Base-by-base conservation (phyloP, 2,113 vertebrate genomes). In the Willisornis vidua region DNA sequence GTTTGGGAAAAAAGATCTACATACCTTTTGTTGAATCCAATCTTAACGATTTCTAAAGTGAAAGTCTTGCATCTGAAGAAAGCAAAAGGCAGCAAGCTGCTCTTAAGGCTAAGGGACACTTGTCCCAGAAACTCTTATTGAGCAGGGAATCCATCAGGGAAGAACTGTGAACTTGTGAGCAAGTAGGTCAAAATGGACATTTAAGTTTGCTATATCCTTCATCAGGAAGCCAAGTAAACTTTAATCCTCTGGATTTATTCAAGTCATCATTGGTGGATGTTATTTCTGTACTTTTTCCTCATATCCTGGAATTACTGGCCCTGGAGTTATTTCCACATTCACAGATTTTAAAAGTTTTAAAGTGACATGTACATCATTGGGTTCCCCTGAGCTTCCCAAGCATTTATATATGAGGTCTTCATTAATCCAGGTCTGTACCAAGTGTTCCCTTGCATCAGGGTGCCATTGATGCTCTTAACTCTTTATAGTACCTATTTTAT, bases 21-120 rank as follows among this genome's bases (percentile, higher is more conserved):
- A 71, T 98, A 98, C 98, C 98, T 98, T 98, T 98, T 94, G 97
- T 97, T 94, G 98, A 97, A 97, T 95, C 92, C 96, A 97, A 98
- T 97, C 79, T 94, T 96, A 98, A 92, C 93, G 97, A 94, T 96
- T 97, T 98, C 92, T 96, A 98, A 97, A 96, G 92, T 96, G 88
- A 95, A 95, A 97, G 92, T 97, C 98, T 97, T 97, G 98, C 95
- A 96, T 96, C 89, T 98, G 98, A 98, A 96, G 98, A 97, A 88
- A 96, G 85, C 96, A 96, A 96, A 96, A 97, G 93, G 89, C 95
- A 97, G 84, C 97, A 91, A 97, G 96, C 98, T 97, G 97, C 92
- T 96, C 94, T 97, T 97, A 97, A 97, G 85, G 96, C 95, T 98
- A 97, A 29, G 84, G 96, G 97, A 97, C 93, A 94, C 85, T 88